Conservation (phyloP, 2,797 vertebrate genomes). For the Arctocebus calabarensis region DNA sequence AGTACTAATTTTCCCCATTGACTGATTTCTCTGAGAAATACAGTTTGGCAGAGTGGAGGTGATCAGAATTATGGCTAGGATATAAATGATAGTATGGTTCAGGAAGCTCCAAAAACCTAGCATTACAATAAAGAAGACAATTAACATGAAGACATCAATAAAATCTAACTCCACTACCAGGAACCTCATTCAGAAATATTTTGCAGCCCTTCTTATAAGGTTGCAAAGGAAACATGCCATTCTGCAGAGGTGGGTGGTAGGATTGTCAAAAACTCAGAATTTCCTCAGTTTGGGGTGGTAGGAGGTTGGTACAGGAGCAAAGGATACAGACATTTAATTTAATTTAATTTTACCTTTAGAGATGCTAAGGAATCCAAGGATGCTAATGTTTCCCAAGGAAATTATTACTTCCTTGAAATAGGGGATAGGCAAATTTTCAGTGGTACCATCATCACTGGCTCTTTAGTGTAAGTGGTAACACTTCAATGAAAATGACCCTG, state of each 20-base stretch:
- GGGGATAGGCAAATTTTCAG: background rate
- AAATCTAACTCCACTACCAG: background rate
- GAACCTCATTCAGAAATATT: background rate
- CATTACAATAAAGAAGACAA: background rate
- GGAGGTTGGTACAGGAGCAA: background rate
- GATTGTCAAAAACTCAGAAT: background rate
- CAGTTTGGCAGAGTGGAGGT: background rate
- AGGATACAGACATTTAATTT: background rate
- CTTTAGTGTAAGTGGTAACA: background rate
- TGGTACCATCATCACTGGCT: background rate
- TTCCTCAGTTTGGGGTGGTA: background rate
- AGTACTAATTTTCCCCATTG: background rate
- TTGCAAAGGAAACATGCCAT: background rate
- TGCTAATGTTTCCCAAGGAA: background rate
- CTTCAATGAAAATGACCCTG: background rate
- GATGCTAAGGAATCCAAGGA: background rate
- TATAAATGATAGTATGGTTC: background rate
- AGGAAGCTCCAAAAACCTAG: too few species aligned
- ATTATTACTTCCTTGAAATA: background rate
- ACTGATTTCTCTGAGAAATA: background rate
- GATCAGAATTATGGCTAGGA: background rate
- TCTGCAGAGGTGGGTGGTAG: background rate
- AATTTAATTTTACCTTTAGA: background rate
- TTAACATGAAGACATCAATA: background rate
- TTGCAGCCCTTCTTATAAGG: background rate